Evolutionary conservation across 2,888 invertebrate genomes (phyloP), one percentile per base, ranked within the genome.

Genomic region (Loripinus fragilis): DNA sequence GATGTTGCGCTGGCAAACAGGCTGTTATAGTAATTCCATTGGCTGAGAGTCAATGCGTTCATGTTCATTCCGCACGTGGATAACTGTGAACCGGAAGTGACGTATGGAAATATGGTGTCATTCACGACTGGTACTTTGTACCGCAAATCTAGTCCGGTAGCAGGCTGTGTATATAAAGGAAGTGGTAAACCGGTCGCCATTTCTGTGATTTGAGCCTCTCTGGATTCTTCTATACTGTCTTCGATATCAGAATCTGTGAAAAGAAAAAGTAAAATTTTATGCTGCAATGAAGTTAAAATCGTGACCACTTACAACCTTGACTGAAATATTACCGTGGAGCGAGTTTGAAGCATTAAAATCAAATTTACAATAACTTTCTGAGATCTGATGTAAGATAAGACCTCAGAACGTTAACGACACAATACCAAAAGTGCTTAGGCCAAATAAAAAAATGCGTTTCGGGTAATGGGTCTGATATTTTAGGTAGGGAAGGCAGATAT

Each of bases 21-120:
- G n/a, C 77, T 72, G 25, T 83, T 81, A 38, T 85, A 84, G 20
- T 83, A 86, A 73, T 80, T 85, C 85, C 84, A 87, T 15, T 86
- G 81, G 81, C 85, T 87, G 30, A 86, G 67, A 0, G 80, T 76
- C 5, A 81, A 73, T 0, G 85, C 52, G 70, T 82, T 88, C 45
- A 88, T 64, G 0, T 86, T 70, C 74, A 85, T 74, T 23, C 68
- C 81, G 0, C 72, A 48, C 38, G 77, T 10, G 3, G 45, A 42
- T 30, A 42, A 41, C 30, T 52, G 60, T 20, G 42, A 52, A 10
- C 48, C 74, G 76, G 78, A 69, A 73, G 71, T 71, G 79, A 77
- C 72, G 74, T 82, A 79, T 30, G 78, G 74, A 17, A 72, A 60
- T 33, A 79, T 25, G 35, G 73, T 30, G 30, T 76, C 76, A 25